These are phyloP conservation scores for Hippolais icterina DNA, from an alignment of 2,113 vertebrate genomes.

Conservation along the genomic window DNA sequence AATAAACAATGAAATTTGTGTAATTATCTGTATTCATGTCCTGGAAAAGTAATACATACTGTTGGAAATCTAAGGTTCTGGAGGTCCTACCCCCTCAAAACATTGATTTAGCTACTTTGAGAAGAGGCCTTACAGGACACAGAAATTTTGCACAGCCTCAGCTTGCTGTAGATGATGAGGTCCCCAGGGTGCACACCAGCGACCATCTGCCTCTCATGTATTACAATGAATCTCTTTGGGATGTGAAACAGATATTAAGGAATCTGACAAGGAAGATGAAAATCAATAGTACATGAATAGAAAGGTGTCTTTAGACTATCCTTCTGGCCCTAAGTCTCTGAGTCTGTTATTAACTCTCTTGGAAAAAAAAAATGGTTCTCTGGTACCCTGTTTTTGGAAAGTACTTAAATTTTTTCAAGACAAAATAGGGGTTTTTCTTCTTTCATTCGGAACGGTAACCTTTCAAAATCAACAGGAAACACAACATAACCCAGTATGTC, in stretches of 20 bases:
- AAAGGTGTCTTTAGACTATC: background rate
- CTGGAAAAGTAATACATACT: background rate
- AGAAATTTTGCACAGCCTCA: background rate
- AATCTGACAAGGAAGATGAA: background rate
- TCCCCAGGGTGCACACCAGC: background rate
- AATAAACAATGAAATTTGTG: background rate
- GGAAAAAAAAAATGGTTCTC: background rate
- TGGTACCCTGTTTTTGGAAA: background rate
- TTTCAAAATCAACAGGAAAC: conserved; percentile 26
- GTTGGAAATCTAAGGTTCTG: background rate
- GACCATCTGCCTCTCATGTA: background rate
- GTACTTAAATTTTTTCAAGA: background rate
- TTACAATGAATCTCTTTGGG: background rate
- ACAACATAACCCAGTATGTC: background rate
- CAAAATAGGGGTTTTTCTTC: background rate
- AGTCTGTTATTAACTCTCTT: background rate
- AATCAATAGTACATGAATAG: background rate
- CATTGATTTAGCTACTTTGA: background rate
- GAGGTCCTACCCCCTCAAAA: rapidly evolving
- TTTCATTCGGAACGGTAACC: background rate
- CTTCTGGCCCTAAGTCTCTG: background rate
- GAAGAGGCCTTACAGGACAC: background rate
- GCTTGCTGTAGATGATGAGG: background rate
- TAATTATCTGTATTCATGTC: background rate
- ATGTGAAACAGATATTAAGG: background rate